These are phyloP conservation scores for Trichacis sp. DNA, from an alignment of 2,888 invertebrate species.

Conservation along the genomic window DNA sequence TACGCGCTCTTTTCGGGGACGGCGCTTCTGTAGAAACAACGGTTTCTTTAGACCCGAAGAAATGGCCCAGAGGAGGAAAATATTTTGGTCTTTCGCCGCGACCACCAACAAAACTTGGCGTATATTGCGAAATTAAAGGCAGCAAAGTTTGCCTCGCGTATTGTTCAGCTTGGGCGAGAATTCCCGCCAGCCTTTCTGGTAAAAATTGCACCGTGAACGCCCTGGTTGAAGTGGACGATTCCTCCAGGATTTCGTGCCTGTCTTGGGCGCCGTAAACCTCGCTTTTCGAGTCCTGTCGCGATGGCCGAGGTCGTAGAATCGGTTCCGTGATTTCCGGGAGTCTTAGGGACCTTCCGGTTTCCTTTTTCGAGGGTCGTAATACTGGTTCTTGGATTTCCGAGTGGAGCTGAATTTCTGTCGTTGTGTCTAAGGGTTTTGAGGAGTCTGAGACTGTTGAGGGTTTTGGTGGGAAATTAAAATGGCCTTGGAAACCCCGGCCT, in stretches of 20 bases:
- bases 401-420: conserved; percentile 13
- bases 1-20: conserved; percentile 27
- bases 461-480: conserved; percentile 25
- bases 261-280: conserved; percentile 47
- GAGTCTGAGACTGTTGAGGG: conserved; percentile 19
- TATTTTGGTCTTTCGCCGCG: conserved; percentile 73
- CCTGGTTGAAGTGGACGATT: conserved; percentile 55
- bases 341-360: conserved; percentile 60
- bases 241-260: conserved; percentile 62
- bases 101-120: conserved; percentile 75
- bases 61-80: conserved; percentile 72
- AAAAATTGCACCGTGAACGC: conserved; percentile 80
- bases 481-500: conserved; percentile 61
- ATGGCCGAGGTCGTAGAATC: conserved; percentile 72
- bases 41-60: conserved; percentile 28
- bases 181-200: conserved; percentile 81
- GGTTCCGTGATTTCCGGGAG: conserved; percentile 77
- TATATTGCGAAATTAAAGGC: conserved; percentile 83
- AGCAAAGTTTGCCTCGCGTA: conserved; percentile 83
- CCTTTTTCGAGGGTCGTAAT: conserved; percentile 69
- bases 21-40: conserved; percentile 1
- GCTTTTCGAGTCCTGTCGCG: conserved; percentile 57
- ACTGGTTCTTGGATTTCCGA: conserved; percentile 82
- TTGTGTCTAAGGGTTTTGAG: conserved; percentile 23
- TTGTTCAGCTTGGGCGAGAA: conserved; percentile 84